phyloP scores from a whole-genome alignment of 2,113 vertebrate species.

The Anhinga rufa region DNA sequence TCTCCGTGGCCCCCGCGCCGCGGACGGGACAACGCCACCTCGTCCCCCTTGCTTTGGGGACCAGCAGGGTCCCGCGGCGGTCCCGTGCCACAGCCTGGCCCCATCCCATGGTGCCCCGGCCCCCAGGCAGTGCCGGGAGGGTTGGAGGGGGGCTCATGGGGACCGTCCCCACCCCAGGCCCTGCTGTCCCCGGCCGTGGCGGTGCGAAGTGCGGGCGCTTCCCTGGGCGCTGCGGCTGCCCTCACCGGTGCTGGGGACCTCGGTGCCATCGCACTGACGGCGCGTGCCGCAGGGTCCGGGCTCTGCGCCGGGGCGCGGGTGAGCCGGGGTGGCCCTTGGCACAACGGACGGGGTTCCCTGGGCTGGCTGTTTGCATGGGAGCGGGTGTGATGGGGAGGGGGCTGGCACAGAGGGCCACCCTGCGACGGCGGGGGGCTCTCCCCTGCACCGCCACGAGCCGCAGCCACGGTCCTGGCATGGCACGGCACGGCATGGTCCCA shows the following conservation, averaged over 20 bases:
- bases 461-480: neutral
- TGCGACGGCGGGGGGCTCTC: no score
- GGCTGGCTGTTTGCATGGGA: no score
- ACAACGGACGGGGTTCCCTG: fast-evolving
- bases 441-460: neutral
- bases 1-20: fast-evolving
- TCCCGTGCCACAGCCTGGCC: neutral
- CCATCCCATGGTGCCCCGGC: neutral
- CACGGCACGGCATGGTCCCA: fast-evolving
- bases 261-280: neutral
- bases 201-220: neutral
- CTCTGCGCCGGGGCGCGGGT: no score
- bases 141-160: neutral
- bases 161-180: neutral
- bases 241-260: neutral
- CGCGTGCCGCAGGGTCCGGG: no score
- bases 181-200: neutral
- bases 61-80: fast-evolving
- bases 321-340: neutral
- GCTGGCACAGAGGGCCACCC: neutral
- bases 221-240: neutral
- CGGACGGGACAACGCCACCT: neutral
- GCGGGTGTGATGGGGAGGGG: neutral
- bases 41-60: neutral
- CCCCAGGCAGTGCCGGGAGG: neutral